Evolutionary conservation across 2,113 vertebrate genomes (phyloP), one percentile per base, ranked within the genome.

Genomic region (Struthio camelus): DNA sequence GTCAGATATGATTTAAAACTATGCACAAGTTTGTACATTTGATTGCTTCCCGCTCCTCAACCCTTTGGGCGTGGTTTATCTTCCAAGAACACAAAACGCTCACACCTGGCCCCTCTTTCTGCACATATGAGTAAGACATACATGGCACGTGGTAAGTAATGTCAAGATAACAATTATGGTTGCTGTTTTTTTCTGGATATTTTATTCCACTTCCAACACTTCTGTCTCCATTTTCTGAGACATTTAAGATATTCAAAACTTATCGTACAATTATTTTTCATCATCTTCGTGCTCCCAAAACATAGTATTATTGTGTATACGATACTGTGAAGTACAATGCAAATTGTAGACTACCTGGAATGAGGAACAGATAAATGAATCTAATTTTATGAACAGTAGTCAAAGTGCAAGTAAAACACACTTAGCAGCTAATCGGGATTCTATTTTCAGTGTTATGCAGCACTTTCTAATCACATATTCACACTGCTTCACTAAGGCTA

Each of bases 21-120:
- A 69, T 25, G 46, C 9, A 1, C 2, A 18, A 71, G 20, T 12
- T 70, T 6, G 58, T 3, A 30, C 2, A 5, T 2, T 3, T 22
- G 50, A 22, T 6, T 66, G 46, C 14, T 71, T 7, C 24, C 10
- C 11, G 2, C n/a, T 59, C 16, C 19, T 38, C 34, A 56, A 2
- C 24, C 25, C 82, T 51, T 1, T 46, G 32, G 11, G 51, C 10
- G 27, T 11, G 48, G 36, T 66, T 91, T 89, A 70, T 54, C 30
- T 67, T 76, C 30, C 46, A 87, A 40, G 13, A 83, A 83, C 3
- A 0, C 3, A 65, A 64, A 14, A 56, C 5, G 12, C 11, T 94
- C 40, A 7, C 8, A 15, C 46, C 34, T 75, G 36, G n/a, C 50
- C 14, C 12, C 69, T 87, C 61, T 81, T 79, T 38, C 12, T 58